Conservation (phyloP, 2,888 invertebrate species). For the Odontomyia ornata region DNA sequence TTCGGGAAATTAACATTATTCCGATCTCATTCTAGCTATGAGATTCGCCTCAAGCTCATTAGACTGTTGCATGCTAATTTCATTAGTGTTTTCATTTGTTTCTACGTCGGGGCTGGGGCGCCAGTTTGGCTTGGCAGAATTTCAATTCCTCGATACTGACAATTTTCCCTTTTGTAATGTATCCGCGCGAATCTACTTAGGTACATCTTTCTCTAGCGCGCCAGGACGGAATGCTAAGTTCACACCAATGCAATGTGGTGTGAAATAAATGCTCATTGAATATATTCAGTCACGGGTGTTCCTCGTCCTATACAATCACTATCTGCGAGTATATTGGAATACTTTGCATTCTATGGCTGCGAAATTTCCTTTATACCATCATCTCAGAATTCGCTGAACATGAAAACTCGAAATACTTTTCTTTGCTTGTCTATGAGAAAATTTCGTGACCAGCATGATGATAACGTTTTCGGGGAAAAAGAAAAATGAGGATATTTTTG, state of each 20-base stretch:
- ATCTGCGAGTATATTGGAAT: slow-evolving; percentile 2
- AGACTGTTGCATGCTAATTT: slow-evolving; percentile 26
- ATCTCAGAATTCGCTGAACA: slow-evolving; percentile 1
- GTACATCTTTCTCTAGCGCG: too few species aligned
- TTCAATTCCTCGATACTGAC: slow-evolving; percentile 6
- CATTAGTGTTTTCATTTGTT: slow-evolving; percentile 1
- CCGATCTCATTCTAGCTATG: neutral
- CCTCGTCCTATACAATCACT: too few species aligned
- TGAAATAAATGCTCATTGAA: neutral
- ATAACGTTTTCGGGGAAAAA: slow-evolving; percentile 7
- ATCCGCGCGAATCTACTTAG: neutral
- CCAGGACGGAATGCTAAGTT: too few species aligned
- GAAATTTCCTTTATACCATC: slow-evolving; percentile 18
- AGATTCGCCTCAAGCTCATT: neutral
- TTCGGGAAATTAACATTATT: slow-evolving; percentile 12
- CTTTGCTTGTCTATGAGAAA: slow-evolving; percentile 9
- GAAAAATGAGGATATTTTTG: slow-evolving; percentile 16
- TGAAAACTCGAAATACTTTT: slow-evolving; percentile 25
- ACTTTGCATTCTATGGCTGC: slow-evolving; percentile 18
- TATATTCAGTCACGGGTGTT: neutral
- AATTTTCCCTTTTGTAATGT: neutral
- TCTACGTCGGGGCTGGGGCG: neutral
- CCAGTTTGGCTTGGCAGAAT: slow-evolving; percentile 2
- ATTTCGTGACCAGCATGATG: slow-evolving; percentile 27
- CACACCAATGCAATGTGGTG: neutral